These are phyloP conservation scores for Thalassaphorura encarpata DNA, from an alignment of 1,140 invertebrate genomes.

Conservation along the genomic window DNA sequence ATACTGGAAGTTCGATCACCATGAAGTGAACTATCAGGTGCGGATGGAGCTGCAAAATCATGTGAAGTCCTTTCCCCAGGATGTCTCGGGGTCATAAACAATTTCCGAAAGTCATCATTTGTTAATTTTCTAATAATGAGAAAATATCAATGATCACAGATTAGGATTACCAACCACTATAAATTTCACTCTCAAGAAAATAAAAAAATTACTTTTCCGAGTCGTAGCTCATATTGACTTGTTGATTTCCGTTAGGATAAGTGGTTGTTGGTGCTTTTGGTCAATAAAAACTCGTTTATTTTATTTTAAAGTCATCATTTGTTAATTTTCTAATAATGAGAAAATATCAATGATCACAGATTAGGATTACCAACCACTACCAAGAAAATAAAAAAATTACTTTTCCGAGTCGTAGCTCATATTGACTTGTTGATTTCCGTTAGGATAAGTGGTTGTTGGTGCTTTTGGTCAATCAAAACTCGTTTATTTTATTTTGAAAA, in stretches of 20 bases:
- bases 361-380: background rate
- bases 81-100: constrained; percentile 82
- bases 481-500: too few relatives aligned
- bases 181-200: too few relatives aligned
- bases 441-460: too few relatives aligned
- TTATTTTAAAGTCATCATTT: constrained; percentile 96
- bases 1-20: constrained; percentile 10
- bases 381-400: constrained; percentile 1
- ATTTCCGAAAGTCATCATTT: constrained; percentile 92
- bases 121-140: constrained; percentile 49
- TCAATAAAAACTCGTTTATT: too few relatives aligned
- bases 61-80: constrained; percentile 15
- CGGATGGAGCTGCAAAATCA: constrained; percentile 20
- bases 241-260: too few relatives aligned
- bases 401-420: constrained; percentile 24
- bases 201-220: constrained; percentile 10
- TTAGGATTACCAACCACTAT: background rate
- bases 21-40: constrained; percentile 6
- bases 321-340: constrained; percentile 49
- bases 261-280: too few relatives aligned
- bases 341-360: background rate
- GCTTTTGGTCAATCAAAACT: too few relatives aligned
- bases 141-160: background rate
- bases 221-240: constrained; percentile 23
- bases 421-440: too few relatives aligned